Conservation (phyloP, 2,797 vertebrate species). For the Furcifer pardalis region DNA sequence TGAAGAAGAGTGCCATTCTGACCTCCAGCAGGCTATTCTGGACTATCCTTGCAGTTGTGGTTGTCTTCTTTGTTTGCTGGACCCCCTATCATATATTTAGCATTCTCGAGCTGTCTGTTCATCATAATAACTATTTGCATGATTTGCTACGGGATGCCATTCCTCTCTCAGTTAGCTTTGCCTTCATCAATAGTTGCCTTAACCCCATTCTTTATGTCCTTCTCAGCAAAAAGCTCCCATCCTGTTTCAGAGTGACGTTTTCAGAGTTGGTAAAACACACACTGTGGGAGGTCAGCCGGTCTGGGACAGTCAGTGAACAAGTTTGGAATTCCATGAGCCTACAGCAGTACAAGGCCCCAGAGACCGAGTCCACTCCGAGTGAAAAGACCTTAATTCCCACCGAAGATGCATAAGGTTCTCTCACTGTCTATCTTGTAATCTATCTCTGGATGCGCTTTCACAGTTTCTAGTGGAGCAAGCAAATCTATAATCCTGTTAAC, state of each 20-base stretch:
- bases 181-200: slow-evolving; percentile 95
- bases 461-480: neutral
- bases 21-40: slow-evolving; percentile 88
- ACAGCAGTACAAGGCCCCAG: slow-evolving; percentile 64
- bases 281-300: slow-evolving; percentile 88
- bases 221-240: slow-evolving; percentile 86
- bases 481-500: neutral
- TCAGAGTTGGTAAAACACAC: slow-evolving; percentile 88
- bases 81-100: slow-evolving; percentile 90
- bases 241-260: slow-evolving; percentile 81
- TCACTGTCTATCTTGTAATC: neutral
- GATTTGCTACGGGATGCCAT: slow-evolving; percentile 82
- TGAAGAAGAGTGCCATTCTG: slow-evolving; percentile 73
- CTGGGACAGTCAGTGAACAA: slow-evolving; percentile 84
- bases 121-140: slow-evolving; percentile 77
- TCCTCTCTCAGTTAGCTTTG: slow-evolving; percentile 90
- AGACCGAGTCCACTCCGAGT: neutral
- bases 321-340: slow-evolving; percentile 70
- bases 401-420: neutral
- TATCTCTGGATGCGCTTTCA: neutral
- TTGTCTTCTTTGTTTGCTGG: slow-evolving; percentile 95
- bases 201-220: slow-evolving; percentile 95
- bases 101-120: slow-evolving; percentile 88
- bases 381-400: slow-evolving; percentile 49
- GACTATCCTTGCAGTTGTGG: slow-evolving; percentile 86